Evolutionary conservation across 1,140 invertebrate genomes (phyloP).

Genomic region (Aphelenchoides fujianensis): DNA sequence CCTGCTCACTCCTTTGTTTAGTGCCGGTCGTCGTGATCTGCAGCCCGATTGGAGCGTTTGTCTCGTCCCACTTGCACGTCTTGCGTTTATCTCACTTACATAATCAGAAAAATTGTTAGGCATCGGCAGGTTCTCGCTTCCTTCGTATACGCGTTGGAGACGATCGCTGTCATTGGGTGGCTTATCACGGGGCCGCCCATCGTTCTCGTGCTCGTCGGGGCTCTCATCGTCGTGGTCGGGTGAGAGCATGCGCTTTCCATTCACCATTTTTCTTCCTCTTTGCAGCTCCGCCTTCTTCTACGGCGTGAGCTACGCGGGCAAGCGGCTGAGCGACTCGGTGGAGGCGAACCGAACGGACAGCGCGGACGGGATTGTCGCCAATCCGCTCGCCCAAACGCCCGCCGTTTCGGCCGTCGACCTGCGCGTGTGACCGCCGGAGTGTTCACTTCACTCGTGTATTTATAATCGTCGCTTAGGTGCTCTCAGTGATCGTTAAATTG

Average conservation of each 20-base stretch:
- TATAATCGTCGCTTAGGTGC: neutral
- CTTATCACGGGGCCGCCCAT: slow-evolving; percentile 30
- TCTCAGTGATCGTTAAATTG: neutral
- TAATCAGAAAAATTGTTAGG: too few species aligned
- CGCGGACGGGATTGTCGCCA: neutral
- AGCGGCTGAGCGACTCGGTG: slow-evolving; percentile 13
- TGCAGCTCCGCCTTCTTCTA: slow-evolving; percentile 10
- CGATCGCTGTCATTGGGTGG: slow-evolving; percentile 50
- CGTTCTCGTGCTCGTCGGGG: slow-evolving; percentile 19
- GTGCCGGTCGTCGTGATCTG: slow-evolving; percentile 44
- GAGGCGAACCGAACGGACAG: neutral
- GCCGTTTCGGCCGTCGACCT: neutral
- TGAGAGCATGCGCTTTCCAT: neutral
- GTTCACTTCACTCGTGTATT: too few species aligned
- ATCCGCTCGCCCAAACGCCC: neutral
- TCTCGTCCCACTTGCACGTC: too few species aligned
- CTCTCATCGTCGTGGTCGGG: slow-evolving; percentile 28
- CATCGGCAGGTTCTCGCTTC: slow-evolving; percentile 47
- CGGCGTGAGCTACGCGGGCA: slow-evolving; percentile 16
- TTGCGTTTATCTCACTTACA: too few species aligned
- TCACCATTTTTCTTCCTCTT: neutral
- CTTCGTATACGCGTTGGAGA: slow-evolving; percentile 48
- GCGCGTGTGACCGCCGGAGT: neutral
- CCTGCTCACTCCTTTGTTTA: neutral
- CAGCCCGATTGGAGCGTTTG: slow-evolving; percentile 44